A percentile compares a stretch with the other conserved stretches of the same genome.
These are phyloP conservation scores for Luscinia luscinia DNA, from an alignment of 2,797 vertebrate genomes.

Conservation along the genomic window DNA sequence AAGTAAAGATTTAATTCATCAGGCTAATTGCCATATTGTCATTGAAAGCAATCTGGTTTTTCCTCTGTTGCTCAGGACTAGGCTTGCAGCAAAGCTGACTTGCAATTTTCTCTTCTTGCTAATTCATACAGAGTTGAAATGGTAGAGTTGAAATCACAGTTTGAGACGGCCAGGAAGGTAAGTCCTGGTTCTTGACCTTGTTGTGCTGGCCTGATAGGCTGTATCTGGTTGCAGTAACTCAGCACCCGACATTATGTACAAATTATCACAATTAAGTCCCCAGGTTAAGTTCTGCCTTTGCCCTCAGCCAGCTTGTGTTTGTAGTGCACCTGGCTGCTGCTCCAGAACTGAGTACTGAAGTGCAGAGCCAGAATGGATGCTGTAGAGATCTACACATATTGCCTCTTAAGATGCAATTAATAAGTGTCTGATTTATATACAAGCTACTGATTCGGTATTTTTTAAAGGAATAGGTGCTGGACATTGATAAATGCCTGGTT, in stretches of 20 bases:
- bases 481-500: not conserved
- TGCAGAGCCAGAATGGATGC: not conserved
- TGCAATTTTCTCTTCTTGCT: constrained; percentile 2
- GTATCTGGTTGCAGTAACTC: not conserved
- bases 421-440: not conserved
- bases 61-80: not conserved
- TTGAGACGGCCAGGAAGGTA: not conserved
- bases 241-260: not conserved
- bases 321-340: not conserved
- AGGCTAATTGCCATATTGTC: constrained; percentile 24
- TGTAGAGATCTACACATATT: not conserved
- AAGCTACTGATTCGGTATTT: not conserved
- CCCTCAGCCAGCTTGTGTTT: not conserved
- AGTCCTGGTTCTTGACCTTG: not conserved
- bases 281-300: not conserved
- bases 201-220: not conserved
- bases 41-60: constrained; percentile 33
- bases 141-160: not conserved
- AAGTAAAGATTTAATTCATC: constrained; percentile 62
- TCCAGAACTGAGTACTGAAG: not conserved
- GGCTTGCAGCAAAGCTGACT: constrained; percentile 27
- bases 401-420: not conserved
- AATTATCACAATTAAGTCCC: not conserved
- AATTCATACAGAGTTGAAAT: not conserved
- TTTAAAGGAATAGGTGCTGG: not conserved